Conservation (phyloP, 2,888 invertebrate species). For the Listrodromus nycthemerus region DNA sequence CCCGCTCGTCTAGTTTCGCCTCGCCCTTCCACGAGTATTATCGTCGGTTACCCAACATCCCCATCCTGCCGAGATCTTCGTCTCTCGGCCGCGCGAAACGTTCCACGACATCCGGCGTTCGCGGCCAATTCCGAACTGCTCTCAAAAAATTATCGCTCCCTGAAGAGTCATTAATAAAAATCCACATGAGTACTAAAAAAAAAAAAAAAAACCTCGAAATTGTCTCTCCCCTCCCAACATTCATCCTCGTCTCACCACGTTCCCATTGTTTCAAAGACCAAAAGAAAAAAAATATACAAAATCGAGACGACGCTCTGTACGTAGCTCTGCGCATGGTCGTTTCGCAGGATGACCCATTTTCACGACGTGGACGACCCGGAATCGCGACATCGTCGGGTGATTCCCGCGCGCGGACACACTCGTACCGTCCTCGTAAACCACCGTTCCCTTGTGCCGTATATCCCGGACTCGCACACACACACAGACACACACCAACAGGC, state of each 20-base stretch:
- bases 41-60: slow-evolving; percentile 20
- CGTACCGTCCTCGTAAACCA: slow-evolving; percentile 35
- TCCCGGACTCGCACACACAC: background rate
- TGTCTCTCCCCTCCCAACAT: background rate
- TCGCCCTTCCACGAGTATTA: slow-evolving; percentile 15
- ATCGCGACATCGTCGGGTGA: slow-evolving; percentile 46
- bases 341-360: slow-evolving; percentile 50
- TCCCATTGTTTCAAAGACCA: background rate
- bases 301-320: background rate
- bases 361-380: slow-evolving; percentile 32
- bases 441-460: background rate
- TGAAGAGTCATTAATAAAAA: background rate
- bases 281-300: background rate
- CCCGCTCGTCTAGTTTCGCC: slow-evolving; percentile 12
- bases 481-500: slow-evolving; percentile 8
- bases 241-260: background rate
- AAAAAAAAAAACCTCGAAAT: background rate
- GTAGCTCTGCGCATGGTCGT: background rate
- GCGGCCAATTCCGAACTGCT: no score
- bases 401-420: slow-evolving; percentile 61
- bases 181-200: background rate
- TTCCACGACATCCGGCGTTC: slow-evolving; percentile 3
- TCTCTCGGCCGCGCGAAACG: background rate
- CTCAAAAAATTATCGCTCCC: background rate
- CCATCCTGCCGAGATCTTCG: slow-evolving; percentile 5